These are phyloP conservation scores for Erpetoichthys calabaricus DNA, from an alignment of 2,797 vertebrate genomes.

Conservation along the genomic window DNA sequence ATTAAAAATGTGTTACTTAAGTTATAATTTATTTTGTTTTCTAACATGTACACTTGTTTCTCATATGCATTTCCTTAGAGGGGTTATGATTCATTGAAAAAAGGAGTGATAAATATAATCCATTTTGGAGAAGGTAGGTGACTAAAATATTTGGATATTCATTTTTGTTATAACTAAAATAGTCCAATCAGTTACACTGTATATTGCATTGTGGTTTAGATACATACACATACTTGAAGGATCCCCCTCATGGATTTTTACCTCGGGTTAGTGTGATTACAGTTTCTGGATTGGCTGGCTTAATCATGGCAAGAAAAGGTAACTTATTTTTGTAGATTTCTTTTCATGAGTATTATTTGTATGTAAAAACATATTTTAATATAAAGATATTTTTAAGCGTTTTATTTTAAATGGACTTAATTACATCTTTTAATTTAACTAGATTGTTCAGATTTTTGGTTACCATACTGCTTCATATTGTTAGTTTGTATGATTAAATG, in stretches of 20 bases:
- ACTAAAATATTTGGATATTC: conserved; percentile 9
- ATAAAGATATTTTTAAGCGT: no score
- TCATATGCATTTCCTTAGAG: conserved; percentile 35
- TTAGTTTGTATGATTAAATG: no score
- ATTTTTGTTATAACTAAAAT: not conserved
- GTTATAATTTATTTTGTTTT: no score
- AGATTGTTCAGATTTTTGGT: no score
- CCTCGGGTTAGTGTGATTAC: conserved; percentile 64
- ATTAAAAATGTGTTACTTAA: no score
- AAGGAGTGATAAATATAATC: conserved; percentile 45
- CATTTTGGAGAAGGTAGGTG: conserved; percentile 67
- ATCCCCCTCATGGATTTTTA: conserved; percentile 70
- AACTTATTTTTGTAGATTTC: conserved; percentile 17
- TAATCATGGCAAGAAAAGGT: conserved; percentile 72
- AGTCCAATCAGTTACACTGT: not conserved
- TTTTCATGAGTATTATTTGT: conserved; percentile 5
- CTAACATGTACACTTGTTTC: no score
- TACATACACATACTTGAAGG: conserved; percentile 69
- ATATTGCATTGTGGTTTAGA: conserved; percentile 39
- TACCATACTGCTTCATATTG: no score
- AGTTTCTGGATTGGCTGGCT: conserved; percentile 63
- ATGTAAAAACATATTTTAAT: conserved; percentile 12
- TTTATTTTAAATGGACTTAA: no score
- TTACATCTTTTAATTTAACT: no score
- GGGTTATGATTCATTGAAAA: conserved; percentile 56